Conservation (phyloP, 2,888 invertebrate species). For the Clanis bilineata region DNA sequence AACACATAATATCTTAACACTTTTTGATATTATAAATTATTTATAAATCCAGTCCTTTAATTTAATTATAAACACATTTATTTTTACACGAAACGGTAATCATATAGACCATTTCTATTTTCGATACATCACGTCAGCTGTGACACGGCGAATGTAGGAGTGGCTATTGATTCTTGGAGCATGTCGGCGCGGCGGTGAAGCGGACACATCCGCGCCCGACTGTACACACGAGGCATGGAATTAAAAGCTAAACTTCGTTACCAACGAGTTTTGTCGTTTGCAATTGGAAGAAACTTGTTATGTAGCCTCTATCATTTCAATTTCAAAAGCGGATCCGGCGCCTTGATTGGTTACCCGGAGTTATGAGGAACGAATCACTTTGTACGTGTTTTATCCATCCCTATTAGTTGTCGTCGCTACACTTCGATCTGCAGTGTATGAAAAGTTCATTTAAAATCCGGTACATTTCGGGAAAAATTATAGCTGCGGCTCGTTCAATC, state of each 20-base stretch:
- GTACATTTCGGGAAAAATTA: background rate
- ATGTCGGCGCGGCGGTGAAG: background rate
- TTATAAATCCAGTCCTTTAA: no score
- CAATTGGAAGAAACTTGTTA: conserved; percentile 79
- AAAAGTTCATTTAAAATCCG: conserved; percentile 3
- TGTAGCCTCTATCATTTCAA: conserved; percentile 74
- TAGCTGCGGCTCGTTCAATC: no score
- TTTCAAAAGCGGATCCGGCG: conserved; percentile 73
- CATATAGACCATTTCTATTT: background rate
- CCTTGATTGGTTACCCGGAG: conserved; percentile 70
- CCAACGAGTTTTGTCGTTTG: conserved; percentile 70
- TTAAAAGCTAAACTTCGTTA: conserved; percentile 79
- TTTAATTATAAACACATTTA: no score
- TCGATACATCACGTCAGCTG: background rate
- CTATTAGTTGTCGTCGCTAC: conserved; percentile 7
- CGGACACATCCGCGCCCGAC: conserved; percentile 29
- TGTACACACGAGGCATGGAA: conserved; percentile 53
- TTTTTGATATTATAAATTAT: no score
- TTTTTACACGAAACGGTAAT: no score
- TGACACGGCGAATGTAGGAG: background rate
- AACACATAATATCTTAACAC: no score
- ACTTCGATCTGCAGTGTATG: background rate
- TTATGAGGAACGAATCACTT: conserved; percentile 51
- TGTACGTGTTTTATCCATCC: conserved; percentile 51
- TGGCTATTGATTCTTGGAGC: background rate